These are phyloP conservation scores for Lates japonicus DNA, from an alignment of 2,797 vertebrate genomes.

Conservation along the genomic window DNA sequence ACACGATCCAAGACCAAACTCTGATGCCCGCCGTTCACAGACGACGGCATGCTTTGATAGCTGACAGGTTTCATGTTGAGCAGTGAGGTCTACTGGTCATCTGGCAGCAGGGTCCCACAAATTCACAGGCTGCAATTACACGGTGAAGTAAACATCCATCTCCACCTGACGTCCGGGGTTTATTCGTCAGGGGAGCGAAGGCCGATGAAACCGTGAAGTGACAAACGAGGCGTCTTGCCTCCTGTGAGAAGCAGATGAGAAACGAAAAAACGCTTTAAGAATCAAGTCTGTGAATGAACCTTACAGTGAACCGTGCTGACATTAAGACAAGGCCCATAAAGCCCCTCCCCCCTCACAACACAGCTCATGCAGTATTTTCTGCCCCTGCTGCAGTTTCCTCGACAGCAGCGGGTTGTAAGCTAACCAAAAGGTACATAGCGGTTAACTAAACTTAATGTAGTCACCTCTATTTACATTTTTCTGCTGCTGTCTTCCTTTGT, in stretches of 20 bases:
- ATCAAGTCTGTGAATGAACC: background rate
- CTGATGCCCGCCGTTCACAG: conserved; percentile 56
- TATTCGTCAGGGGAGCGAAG: background rate
- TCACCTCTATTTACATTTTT: background rate
- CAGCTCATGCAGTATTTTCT: conserved; percentile 19
- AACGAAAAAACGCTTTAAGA: background rate
- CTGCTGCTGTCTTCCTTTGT: background rate
- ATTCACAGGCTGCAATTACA: conserved; percentile 11
- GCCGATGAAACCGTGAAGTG: background rate
- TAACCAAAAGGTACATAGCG: accelerated
- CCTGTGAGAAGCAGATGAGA: conserved; percentile 34
- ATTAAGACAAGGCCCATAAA: conserved; percentile 38
- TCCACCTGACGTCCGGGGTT: conserved; percentile 12
- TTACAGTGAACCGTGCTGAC: background rate
- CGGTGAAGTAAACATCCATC: conserved; percentile 39
- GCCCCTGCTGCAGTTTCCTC: background rate
- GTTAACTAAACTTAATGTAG: accelerated
- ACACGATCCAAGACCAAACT: conserved; percentile 49
- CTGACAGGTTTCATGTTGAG: conserved; percentile 75
- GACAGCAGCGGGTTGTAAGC: accelerated
- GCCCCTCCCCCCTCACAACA: conserved; percentile 59
- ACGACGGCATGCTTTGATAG: conserved; percentile 63
- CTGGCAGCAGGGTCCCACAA: conserved; percentile 40
- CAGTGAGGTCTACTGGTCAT: conserved; percentile 47
- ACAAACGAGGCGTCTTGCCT: background rate